phyloP scores from a whole-genome alignment of 2,113 vertebrate species.

The Grantiella picta region DNA sequence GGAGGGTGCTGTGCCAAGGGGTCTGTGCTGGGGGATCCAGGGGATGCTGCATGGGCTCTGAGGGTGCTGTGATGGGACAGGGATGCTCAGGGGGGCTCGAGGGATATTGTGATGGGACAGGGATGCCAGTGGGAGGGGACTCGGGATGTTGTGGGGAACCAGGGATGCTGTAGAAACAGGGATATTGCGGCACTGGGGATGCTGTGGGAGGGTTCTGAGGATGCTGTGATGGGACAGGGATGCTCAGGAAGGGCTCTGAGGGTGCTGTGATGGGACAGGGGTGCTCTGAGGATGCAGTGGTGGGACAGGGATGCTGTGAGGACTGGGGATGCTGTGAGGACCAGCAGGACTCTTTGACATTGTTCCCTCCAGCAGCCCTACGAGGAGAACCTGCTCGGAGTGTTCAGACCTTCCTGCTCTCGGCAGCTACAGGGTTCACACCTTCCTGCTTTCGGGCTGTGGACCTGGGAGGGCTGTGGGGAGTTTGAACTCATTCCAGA shows the following conservation, averaged over 20 bases:
- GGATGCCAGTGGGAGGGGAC: neutral
- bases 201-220: neutral
- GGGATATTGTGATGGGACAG: neutral
- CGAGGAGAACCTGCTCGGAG: fast-evolving
- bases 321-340: neutral
- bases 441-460: neutral
- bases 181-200: too few species aligned
- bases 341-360: neutral
- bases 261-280: neutral
- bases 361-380: fast-evolving
- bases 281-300: neutral
- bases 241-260: too few species aligned
- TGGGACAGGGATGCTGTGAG: neutral
- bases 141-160: too few species aligned
- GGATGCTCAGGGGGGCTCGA: too few species aligned
- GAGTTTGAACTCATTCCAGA: neutral
- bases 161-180: too few species aligned
- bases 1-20: neutral
- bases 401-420: neutral
- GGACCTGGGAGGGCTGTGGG: neutral
- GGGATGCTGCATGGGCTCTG: neutral
- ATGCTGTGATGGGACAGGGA: neutral
- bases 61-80: neutral
- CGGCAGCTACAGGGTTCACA: neutral
- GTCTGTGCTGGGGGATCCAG: neutral